Evolutionary conservation across 2,888 invertebrate species (phyloP).

Genomic region (Polymixis lichenea): DNA sequence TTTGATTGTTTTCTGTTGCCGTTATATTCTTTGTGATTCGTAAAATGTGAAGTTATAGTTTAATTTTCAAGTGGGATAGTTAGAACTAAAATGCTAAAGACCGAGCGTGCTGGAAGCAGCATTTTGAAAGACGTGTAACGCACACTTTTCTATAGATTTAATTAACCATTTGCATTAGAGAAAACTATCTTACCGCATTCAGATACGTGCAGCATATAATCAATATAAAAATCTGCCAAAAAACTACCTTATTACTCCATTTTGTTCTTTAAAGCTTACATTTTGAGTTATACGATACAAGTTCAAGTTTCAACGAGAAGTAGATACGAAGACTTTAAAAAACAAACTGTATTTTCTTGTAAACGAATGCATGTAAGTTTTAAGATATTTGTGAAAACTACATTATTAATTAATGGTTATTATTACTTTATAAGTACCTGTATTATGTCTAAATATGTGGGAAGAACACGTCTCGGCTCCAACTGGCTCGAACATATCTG

Average conservation of each 20-base stretch:
- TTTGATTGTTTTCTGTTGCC: neutral
- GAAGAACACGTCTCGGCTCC: conserved; percentile 72
- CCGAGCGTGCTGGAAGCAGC: conserved; percentile 57
- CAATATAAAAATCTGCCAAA: conserved; percentile 54
- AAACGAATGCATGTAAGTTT: conserved; percentile 27
- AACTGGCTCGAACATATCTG: conserved; percentile 84
- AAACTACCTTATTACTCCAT: conserved; percentile 31
- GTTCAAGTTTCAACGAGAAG: neutral
- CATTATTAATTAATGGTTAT: neutral
- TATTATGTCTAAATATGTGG: conserved; percentile 67
- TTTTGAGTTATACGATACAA: neutral
- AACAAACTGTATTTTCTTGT: conserved; percentile 53
- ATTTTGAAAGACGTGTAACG: conserved; percentile 24
- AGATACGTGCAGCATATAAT: conserved; percentile 51
- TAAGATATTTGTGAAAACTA: conserved; percentile 27
- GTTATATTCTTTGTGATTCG: neutral
- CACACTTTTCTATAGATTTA: conserved; percentile 11
- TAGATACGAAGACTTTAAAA: conserved; percentile 47
- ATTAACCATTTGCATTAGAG: conserved; percentile 23
- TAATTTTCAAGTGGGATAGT: neutral
- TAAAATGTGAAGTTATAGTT: conserved; percentile 3
- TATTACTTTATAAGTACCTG: conserved; percentile 75
- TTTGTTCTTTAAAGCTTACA: conserved; percentile 60
- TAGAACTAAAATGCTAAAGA: neutral
- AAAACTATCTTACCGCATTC: conserved; percentile 41